A percentile compares a stretch with the other conserved stretches of the same genome.
These are phyloP conservation scores for Ectemnius lituratus DNA, from an alignment of 2,888 invertebrate species.

Conservation along the genomic window DNA sequence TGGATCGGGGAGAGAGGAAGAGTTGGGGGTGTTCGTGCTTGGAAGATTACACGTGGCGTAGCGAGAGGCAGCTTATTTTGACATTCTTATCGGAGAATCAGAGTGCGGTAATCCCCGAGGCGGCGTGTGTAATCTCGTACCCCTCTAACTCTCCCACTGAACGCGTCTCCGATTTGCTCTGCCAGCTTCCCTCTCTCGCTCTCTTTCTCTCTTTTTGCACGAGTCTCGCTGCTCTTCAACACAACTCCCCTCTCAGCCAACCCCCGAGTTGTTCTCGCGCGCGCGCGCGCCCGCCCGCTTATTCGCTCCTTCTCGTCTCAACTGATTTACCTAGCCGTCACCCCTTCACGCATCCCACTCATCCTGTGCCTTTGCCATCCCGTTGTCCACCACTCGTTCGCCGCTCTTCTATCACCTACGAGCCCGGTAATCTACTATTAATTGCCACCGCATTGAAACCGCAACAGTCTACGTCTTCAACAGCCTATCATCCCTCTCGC, in stretches of 20 bases:
- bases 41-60: slow-evolving; percentile 64
- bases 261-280: slow-evolving; percentile 46
- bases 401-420: slow-evolving; percentile 48
- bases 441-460: slow-evolving; percentile 75
- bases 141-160: slow-evolving; percentile 24
- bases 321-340: neutral
- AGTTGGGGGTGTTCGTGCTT: neutral
- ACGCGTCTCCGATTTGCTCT: slow-evolving; percentile 38
- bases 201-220: slow-evolving; percentile 14
- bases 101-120: slow-evolving; percentile 75
- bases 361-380: slow-evolving; percentile 1
- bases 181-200: too few relatives aligned
- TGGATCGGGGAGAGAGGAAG: too few relatives aligned
- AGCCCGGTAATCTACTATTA: slow-evolving; percentile 76
- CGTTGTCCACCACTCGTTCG: slow-evolving; percentile 42
- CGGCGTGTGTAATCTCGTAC: slow-evolving; percentile 73
- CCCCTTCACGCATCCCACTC: slow-evolving; percentile 20
- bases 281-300: slow-evolving; percentile 44
- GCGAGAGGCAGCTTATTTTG: slow-evolving; percentile 74
- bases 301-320: slow-evolving; percentile 19
- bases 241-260: slow-evolving; percentile 54
- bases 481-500: slow-evolving; percentile 14
- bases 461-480: slow-evolving; percentile 57
- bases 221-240: slow-evolving; percentile 46
- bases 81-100: slow-evolving; percentile 77